Percentiles rank a stretch among this genome's conserved stretches.
phyloP scores from a whole-genome alignment of 2,113 vertebrate genomes.

The Anser brachyrhynchus region DNA sequence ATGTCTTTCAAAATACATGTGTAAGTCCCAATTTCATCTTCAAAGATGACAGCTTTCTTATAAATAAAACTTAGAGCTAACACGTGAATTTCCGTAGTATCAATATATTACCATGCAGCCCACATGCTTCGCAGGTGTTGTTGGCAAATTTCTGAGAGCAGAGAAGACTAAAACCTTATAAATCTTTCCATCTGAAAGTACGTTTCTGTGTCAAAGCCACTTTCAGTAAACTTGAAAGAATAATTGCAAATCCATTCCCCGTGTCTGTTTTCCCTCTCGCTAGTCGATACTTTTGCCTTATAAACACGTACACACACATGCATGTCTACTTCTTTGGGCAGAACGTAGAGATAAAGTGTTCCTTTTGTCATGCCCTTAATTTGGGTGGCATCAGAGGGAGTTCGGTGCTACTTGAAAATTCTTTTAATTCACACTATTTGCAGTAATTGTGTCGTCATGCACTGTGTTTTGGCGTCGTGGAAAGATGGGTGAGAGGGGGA shows the following conservation, averaged over 20 bases:
- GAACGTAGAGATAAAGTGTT: background rate
- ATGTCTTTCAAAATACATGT: slow-evolving; percentile 69
- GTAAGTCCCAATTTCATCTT: slow-evolving; percentile 63
- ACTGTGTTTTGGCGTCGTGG: slow-evolving; percentile 66
- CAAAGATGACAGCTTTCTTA: slow-evolving; percentile 68
- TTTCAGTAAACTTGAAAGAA: slow-evolving; percentile 44
- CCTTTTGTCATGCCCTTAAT: background rate
- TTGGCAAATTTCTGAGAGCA: slow-evolving; percentile 28
- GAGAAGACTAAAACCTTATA: background rate
- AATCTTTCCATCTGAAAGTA: slow-evolving; percentile 20
- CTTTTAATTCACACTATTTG: background rate
- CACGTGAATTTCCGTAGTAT: slow-evolving; percentile 54
- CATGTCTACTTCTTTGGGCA: accelerated
- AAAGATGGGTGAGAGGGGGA: slow-evolving; percentile 77
- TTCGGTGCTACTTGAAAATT: background rate
- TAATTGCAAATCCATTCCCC: slow-evolving; percentile 60
- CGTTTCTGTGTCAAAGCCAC: slow-evolving; percentile 1
- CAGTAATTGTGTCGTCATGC: slow-evolving; percentile 30
- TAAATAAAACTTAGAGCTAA: slow-evolving; percentile 59
- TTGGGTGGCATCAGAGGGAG: background rate
- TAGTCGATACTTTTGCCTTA: background rate
- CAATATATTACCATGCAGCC: slow-evolving; percentile 49
- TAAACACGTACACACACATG: accelerated
- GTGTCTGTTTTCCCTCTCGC: slow-evolving; percentile 17
- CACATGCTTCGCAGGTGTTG: slow-evolving; percentile 59